Conservation (phyloP, 1,140 invertebrate species). For the Nasonia giraulti region DNA sequence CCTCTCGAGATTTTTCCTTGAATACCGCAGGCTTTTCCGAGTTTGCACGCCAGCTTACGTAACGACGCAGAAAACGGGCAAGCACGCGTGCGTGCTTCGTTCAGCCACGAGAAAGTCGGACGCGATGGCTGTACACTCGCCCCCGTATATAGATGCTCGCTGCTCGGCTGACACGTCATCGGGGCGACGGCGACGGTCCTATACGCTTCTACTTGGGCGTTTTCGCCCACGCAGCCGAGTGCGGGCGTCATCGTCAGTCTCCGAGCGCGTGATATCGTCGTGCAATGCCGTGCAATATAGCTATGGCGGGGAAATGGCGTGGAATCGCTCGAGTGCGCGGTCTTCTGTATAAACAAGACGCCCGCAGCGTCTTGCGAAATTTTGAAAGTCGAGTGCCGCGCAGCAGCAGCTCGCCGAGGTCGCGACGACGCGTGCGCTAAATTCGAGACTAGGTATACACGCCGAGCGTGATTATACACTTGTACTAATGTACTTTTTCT, state of each 20-base stretch:
- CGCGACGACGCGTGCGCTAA: neutral
- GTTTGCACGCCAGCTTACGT: neutral
- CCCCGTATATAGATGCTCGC: no score
- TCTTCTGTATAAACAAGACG: neutral
- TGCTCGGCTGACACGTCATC: no score
- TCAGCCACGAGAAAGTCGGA: neutral
- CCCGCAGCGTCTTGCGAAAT: neutral
- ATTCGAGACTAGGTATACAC: no score
- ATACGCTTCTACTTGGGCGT: no score
- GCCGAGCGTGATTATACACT: no score
- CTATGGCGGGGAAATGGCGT: neutral
- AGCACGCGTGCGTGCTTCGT: neutral
- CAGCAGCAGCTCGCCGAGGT: neutral
- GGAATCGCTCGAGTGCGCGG: neutral
- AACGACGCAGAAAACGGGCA: conserved; percentile 5
- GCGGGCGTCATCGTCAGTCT: no score
- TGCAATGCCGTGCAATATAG: no score
- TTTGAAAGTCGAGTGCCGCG: neutral
- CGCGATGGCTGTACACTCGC: no score
- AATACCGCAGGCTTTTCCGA: neutral
- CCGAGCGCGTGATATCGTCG: no score
- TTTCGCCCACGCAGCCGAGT: no score
- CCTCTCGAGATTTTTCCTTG: neutral
- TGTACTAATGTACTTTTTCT: conserved; percentile 39
- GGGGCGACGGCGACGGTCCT: no score